Evolutionary conservation across 2,113 vertebrate species (phyloP).

Genomic region (Castor canadensis): DNA sequence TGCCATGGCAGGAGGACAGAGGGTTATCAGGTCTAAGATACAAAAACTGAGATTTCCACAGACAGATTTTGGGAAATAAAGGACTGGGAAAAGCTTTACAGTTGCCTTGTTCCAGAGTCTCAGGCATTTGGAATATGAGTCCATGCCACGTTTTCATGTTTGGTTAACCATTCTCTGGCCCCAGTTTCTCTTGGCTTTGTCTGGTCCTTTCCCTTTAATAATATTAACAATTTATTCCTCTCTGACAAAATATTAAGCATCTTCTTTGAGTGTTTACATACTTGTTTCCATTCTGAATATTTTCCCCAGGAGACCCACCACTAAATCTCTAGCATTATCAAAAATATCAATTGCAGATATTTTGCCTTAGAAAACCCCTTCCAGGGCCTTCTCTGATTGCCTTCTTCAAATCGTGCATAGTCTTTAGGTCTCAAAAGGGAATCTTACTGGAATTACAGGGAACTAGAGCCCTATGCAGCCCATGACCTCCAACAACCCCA

Average conservation of each 20-base stretch:
- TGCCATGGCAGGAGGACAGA: background rate
- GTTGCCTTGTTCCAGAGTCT: too few relatives aligned
- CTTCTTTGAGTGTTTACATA: background rate
- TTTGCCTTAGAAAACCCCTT: background rate
- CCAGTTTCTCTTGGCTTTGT: background rate
- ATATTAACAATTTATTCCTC: background rate
- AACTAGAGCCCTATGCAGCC: background rate
- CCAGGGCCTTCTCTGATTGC: background rate
- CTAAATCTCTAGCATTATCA: background rate
- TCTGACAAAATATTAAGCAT: conserved; percentile 20
- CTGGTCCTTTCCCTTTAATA: background rate
- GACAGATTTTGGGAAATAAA: background rate
- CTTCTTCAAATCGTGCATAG: background rate
- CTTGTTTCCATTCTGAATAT: background rate
- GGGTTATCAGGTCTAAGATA: background rate
- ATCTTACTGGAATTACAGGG: background rate
- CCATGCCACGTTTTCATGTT: background rate
- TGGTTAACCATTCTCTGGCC: background rate
- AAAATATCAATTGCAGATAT: background rate
- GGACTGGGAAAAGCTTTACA: background rate
- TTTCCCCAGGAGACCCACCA: background rate
- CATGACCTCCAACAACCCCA: background rate
- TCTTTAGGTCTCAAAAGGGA: background rate
- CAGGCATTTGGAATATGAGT: background rate
- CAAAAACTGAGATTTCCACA: background rate